Base-by-base conservation (phyloP, 2,113 vertebrate genomes). In the Benitochromis conjunctus region DNA sequence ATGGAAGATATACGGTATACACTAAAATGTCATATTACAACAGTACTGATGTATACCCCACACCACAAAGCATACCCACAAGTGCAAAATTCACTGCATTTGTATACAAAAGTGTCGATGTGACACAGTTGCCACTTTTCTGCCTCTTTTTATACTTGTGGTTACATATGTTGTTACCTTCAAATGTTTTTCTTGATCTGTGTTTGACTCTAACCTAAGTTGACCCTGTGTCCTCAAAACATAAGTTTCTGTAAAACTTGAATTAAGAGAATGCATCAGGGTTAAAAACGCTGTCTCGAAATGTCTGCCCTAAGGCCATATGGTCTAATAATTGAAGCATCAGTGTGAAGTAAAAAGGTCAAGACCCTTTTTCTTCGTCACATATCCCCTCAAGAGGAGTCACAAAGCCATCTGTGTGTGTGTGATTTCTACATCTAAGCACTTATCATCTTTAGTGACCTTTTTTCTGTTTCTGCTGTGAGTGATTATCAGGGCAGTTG, bases 401-500 rank as follows among this genome's bases (percentile, higher is more conserved):
- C 85, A 77, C 80, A 60, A 24, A 51, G 41, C 48, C 84, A 64
- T 66, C 6, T 13, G 0, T 53, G 18, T 64, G 34, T 58, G 71
- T 86, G 80, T 81, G 78, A 74, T 84, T 79, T 58, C 76, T 62
- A 74, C 51, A 80, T 71, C 6, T 36, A 12, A 57, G 69, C 83
- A 71, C 74, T 56, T 71, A 56, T 85, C 81, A 79, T 82, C 76
- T 83, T 86, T 53, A 34, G 14, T 62, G 84, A 92, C 87, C 90
- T 81, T 83, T 83, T 84, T 56, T 60, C 78, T 29, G 81, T 58
- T 84, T 83, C 80, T 83, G 66, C 56, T 38, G 10, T 82, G 79
- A 89, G 79, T 86, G 62, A 85, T 92, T 88, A 79, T 86, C 57
- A 12, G 24, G 55, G 66, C 85, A 76, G 81, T 78, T 86, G 46